A percentile compares a stretch with the other conserved stretches of the same genome.
phyloP scores from a whole-genome alignment of 1,140 invertebrate species.

The Rhopalosiphum padi region DNA sequence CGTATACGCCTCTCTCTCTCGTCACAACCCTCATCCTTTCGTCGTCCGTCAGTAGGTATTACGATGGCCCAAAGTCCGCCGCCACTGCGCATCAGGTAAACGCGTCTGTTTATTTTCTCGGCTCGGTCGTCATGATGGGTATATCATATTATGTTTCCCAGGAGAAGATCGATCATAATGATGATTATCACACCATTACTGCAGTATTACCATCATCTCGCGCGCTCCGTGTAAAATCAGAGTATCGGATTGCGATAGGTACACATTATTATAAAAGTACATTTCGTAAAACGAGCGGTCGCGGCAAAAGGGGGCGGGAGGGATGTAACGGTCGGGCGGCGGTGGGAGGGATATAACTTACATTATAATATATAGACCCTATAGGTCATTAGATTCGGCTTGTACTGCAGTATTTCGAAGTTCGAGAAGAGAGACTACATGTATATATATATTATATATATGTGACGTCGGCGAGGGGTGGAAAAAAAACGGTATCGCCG shows the following conservation, averaged over 20 bases:
- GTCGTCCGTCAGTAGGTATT: too few species aligned
- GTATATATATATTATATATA: too few species aligned
- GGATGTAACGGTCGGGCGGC: background rate
- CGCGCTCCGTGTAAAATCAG: background rate
- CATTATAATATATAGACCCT: background rate
- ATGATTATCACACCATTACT: background rate
- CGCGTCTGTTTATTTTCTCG: background rate
- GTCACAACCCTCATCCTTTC: background rate
- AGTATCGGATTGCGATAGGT: background rate
- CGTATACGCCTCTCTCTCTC: background rate
- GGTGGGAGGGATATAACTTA: background rate
- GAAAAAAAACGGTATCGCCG: slow-evolving; percentile 28
- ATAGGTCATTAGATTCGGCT: slow-evolving; percentile 19
- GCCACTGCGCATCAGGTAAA: background rate
- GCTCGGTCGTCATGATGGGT: too few species aligned
- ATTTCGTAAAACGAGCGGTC: background rate
- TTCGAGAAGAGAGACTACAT: background rate
- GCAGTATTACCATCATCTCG: background rate
- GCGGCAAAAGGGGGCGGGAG: background rate
- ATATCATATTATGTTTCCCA: background rate
- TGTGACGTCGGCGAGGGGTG: background rate
- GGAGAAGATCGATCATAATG: background rate
- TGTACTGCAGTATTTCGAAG: background rate
- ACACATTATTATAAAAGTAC: background rate
- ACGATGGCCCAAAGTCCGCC: background rate